A percentile compares a stretch with the other conserved stretches of the same genome.
These are phyloP conservation scores for Alligator sinensis DNA, from an alignment of 2,113 vertebrate genomes.

Conservation along the genomic window DNA sequence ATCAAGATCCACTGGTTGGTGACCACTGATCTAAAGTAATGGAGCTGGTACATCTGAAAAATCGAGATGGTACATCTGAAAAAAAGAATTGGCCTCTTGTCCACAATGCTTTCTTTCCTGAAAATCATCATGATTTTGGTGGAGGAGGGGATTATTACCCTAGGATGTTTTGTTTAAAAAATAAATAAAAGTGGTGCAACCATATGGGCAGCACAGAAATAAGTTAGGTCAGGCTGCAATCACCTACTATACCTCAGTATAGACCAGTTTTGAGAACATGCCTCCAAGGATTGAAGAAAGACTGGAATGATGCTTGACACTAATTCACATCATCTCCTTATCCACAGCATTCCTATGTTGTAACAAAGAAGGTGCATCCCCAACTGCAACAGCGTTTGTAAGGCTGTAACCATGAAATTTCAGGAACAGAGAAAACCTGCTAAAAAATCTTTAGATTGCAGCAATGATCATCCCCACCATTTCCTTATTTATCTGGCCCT, in stretches of 20 bases:
- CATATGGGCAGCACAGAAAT: background rate
- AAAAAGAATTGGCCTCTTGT: background rate
- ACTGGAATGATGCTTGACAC: slow-evolving; percentile 25
- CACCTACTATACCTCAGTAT: background rate
- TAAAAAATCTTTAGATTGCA: background rate
- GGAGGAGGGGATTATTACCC: background rate
- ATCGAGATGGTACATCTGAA: background rate
- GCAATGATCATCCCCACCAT: background rate
- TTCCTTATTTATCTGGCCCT: background rate
- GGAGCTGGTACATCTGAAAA: background rate
- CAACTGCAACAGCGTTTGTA: background rate
- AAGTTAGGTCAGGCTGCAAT: slow-evolving; percentile 37
- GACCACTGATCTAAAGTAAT: background rate
- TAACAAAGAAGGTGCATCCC: background rate
- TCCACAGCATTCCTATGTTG: slow-evolving; percentile 7
- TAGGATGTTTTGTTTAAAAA: background rate
- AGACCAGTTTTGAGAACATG: background rate
- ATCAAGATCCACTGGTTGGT: no score
- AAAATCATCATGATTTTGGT: background rate
- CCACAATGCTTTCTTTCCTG: slow-evolving; percentile 18
- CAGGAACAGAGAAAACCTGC: background rate
- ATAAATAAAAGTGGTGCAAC: background rate
- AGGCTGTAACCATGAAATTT: background rate
- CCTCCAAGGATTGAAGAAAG: slow-evolving; percentile 26
- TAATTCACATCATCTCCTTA: slow-evolving; percentile 1